phyloP scores from a whole-genome alignment of 1,140 invertebrate genomes.

The Zaprionus tsacasi region DNA sequence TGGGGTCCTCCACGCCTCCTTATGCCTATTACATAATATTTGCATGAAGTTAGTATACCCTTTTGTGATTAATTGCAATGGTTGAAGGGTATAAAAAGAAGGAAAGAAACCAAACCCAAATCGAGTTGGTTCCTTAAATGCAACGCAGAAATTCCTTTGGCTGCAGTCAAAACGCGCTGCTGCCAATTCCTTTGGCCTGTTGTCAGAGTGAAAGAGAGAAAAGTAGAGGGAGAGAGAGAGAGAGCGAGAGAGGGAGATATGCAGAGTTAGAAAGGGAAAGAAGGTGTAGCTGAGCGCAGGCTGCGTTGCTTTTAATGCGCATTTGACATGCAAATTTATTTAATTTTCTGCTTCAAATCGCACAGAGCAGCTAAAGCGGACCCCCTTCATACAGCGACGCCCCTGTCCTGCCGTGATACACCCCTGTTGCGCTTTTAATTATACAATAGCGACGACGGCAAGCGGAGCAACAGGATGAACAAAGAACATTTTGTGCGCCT shows the following conservation, averaged over 20 bases:
- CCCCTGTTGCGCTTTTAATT: conserved; percentile 77
- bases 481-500: conserved; percentile 38
- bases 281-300: conserved; percentile 20
- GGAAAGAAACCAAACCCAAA: conserved; percentile 3
- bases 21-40: too few species aligned
- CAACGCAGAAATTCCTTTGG: conserved; percentile 23
- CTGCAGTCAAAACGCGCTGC: conserved; percentile 34
- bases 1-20: too few species aligned
- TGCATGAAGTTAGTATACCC: too few species aligned
- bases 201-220: conserved; percentile 36
- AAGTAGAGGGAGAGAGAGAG: background rate
- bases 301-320: conserved; percentile 65
- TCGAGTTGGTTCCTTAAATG: conserved; percentile 37
- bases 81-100: background rate
- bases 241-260: background rate
- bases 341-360: conserved; percentile 78
- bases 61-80: too few species aligned
- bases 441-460: conserved; percentile 28
- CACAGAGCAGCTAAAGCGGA: conserved; percentile 27
- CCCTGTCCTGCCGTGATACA: background rate
- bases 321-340: conserved; percentile 83
- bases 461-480: conserved; percentile 14
- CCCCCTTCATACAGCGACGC: background rate
- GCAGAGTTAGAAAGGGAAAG: background rate
- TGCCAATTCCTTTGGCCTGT: conserved; percentile 71